Percentiles rank a stretch among this genome's conserved stretches.
Evolutionary conservation across 2,888 invertebrate species (phyloP).

Genomic region (Hylaea fasciaria): DNA sequence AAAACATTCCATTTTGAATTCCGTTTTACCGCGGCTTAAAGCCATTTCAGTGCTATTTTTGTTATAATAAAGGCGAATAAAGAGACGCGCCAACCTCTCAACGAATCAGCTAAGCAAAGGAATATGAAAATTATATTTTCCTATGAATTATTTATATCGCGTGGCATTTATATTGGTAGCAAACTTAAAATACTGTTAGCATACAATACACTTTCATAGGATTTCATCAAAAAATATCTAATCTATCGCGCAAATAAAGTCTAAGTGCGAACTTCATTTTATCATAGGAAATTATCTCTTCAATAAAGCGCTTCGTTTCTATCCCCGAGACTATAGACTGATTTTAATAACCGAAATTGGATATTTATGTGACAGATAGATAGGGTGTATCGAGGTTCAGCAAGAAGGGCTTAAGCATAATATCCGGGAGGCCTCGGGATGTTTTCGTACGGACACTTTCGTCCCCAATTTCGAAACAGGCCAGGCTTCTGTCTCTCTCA

Average conservation of each 20-base stretch:
- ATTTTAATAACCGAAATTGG: constrained; percentile 43
- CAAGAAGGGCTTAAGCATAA: constrained; percentile 48
- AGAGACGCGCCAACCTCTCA: constrained; percentile 38
- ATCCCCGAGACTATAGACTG: constrained; percentile 32
- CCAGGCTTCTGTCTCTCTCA: constrained; percentile 14
- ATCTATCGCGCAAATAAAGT: not conserved
- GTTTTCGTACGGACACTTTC: constrained; percentile 59
- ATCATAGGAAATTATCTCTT: not conserved
- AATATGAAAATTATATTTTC: constrained; percentile 61
- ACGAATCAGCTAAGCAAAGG: constrained; percentile 54
- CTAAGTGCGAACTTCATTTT: not conserved
- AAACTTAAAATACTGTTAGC: not conserved
- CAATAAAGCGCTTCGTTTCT: constrained; percentile 14
- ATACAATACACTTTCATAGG: too few species aligned
- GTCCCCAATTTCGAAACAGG: constrained; percentile 43
- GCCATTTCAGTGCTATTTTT: constrained; percentile 33
- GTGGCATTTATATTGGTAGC: constrained; percentile 1
- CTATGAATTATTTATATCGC: constrained; percentile 59
- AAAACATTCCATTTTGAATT: constrained; percentile 23
- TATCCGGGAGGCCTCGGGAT: constrained; percentile 55
- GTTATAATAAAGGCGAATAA: constrained; percentile 44
- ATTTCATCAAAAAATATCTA: constrained; percentile 12
- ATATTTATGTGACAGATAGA: constrained; percentile 47
- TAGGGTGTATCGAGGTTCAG: constrained; percentile 43
- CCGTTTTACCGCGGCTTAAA: constrained; percentile 21